phyloP scores from a whole-genome alignment of 1,140 invertebrate species.

The Pinna nobilis region DNA sequence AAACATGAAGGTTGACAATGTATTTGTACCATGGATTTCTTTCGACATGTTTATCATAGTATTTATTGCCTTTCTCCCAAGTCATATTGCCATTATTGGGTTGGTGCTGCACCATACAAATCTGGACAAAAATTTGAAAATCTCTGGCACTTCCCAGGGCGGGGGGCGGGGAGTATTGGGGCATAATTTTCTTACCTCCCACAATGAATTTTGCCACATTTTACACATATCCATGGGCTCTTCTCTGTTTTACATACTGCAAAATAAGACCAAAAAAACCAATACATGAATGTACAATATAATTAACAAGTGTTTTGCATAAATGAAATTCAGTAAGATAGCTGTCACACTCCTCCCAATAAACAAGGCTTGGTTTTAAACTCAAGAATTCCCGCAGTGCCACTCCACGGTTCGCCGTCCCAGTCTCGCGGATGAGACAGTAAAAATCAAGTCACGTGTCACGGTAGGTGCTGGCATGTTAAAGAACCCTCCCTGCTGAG shows the following conservation, averaged over 20 bases:
- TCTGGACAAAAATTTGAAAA: no score
- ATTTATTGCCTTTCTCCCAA: no score
- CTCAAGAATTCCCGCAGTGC: conserved; percentile 2
- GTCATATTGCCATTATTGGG: no score
- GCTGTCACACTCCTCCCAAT: not conserved
- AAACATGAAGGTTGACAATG: no score
- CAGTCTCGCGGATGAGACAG: not conserved
- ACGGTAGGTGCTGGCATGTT: no score
- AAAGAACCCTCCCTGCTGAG: no score
- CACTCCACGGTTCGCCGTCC: not conserved
- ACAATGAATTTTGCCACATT: conserved; percentile 75
- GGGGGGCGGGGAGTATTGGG: not conserved
- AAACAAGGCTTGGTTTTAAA: not conserved
- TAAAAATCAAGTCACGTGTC: no score
- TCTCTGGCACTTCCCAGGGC: not conserved
- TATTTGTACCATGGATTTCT: no score
- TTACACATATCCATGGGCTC: conserved; percentile 50
- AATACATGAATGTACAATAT: not conserved
- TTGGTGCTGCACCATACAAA: no score
- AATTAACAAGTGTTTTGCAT: not conserved
- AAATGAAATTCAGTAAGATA: not conserved
- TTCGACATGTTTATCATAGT: no score
- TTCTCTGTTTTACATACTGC: conserved; percentile 51
- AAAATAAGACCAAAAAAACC: conserved; percentile 13
- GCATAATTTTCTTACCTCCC: conserved; percentile 76